Evolutionary conservation across 2,113 vertebrate species (phyloP), one percentile per base, ranked within the genome.

Genomic region (Podarcis muralis): DNA sequence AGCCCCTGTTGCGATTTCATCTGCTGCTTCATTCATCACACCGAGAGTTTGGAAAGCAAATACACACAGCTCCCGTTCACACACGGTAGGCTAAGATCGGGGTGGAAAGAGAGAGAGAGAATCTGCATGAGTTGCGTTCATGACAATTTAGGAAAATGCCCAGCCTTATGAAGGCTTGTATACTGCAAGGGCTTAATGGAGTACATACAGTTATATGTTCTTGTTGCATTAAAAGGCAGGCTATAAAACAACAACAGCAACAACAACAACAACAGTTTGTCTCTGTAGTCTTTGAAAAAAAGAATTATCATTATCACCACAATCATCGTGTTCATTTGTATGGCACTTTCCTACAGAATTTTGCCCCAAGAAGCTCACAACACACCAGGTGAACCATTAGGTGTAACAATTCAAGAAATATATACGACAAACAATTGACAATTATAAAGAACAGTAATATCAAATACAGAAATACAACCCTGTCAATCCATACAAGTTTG

Each of bases 41-140:
- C 98, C 98, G 94, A 98, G 93, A 20, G 98, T 98, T 97, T 98
- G 98, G 94, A 98, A 98, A 93, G 98, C 98, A 94, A 98, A 98
- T 66, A 98, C 98, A 91, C 98, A 98, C 68, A 98, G 97, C 89
- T 98, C 98, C 82, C 98, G 96, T 93, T 98, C 98, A 96, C 98
- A 98, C 86, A 98, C 98, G 0, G 98, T 98, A 90, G 98, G 98
- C 98, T 98, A 88, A 72, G 92, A 92, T 40, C 87, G 86, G 2
- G 40, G 16, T 87, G 4, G 89, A 90, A 20, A 22, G 9, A 23
- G 89, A 88, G 22, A 12, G 35, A 68, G 32, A 65, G 18, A 6
- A 78, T 20, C 1, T 25, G 6, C 53, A 18, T 85, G 22, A 75
- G 32, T 68, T 68, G 12, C 62, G 66, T 66, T 43, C 13, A 86